Base-by-base conservation (phyloP, 2,797 vertebrate species). In the Tapirus indicus region DNA sequence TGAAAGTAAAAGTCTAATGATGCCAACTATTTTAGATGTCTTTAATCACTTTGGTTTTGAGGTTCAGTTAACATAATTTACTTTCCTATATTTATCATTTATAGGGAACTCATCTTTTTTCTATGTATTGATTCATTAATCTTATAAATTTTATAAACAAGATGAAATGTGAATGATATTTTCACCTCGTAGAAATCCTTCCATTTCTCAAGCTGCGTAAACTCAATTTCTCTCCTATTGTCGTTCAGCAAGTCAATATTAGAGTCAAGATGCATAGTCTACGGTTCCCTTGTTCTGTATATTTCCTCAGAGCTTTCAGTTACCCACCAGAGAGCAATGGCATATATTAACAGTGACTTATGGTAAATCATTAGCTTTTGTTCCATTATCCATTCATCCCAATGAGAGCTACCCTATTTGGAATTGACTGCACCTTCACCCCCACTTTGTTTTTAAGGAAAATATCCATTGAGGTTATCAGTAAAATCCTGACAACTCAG, bases 321-420 rank as follows among this genome's bases (percentile, higher is more conserved):
- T 94, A 95, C n/a, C 66, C 94, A 94, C 60, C 21, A 90, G 83
- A 97, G 60, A 93, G 79, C 78, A 95, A 95, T 69, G 93, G 84
- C 83, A 95, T 92, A 98, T 96, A 92, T 90, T 96, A 96, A 60
- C 69, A 94, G 52, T 97, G 97, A 98, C 97, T 97, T 96, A 97
- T 71, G 47, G 83, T 82, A 97, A 97, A 96, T 95, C 75, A 0
- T 98, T 97, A 95, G 44, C 91, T 94, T 95, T 94, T 97, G 94
- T 97, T 80, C 82, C 88, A 82, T 93, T 97, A 97, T 75, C 66
- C 94, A 97, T 96, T 96, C 94, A 93, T 97, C 69, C 69, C 91
- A 91, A 20, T 71, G 77, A 94, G 35, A 83, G 35, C 71, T 87
- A 87, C 74, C 54, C 95, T 96, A 75, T 94, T 97, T 94, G 93